Base-by-base conservation (phyloP, 2,888 invertebrate species). In the Calameuta idolon region DNA sequence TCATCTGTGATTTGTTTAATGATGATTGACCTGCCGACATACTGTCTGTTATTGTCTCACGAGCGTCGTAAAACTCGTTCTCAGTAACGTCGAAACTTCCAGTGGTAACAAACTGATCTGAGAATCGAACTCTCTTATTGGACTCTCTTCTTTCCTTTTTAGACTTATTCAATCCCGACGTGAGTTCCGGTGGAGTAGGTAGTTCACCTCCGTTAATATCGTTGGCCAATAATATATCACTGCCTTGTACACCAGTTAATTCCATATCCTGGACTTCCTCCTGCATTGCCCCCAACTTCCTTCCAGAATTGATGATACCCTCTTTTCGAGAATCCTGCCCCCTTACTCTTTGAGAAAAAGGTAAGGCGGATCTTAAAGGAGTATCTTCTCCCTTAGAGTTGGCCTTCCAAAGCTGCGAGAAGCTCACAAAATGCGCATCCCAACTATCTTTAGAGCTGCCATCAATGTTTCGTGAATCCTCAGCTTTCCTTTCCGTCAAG, bases 111-210 rank as follows among this genome's bases (percentile, higher is more conserved):
- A 81, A 81, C 69, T 88, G 81, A 82, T 89, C 88, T 1, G 87
- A 88, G 77, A 89, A 89, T 37, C 89, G 80, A 0, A 89, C 89
- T 75, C 79, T 86, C 69, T 88, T 89, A 4, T 77, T 31, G 0
- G 83, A 83, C 12, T 87, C 85, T 34, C 79, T 79, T 1, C 31
- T 55, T 0, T 74, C 78, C 23, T 55, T 55, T 9, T 55, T 55
- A 23, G 23, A 55, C 79, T 33, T 76, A 33, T 79, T 35, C 77
- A 77, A 23, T 33, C 12, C 35, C 79, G 79, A 4, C 76, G 73
- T 33, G 74, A 77, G 34, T 11, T 81, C 74, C 1, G 76, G 74
- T 1, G 79, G 12, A 4, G 69, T 55, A 55, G 55, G 55, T 23
- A 55, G 12, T 12, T 40, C 76, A n/a, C 69, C 75, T 3, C 77